phyloP scores from a whole-genome alignment of 2,888 invertebrate species.

The Epinotia bilunana region DNA sequence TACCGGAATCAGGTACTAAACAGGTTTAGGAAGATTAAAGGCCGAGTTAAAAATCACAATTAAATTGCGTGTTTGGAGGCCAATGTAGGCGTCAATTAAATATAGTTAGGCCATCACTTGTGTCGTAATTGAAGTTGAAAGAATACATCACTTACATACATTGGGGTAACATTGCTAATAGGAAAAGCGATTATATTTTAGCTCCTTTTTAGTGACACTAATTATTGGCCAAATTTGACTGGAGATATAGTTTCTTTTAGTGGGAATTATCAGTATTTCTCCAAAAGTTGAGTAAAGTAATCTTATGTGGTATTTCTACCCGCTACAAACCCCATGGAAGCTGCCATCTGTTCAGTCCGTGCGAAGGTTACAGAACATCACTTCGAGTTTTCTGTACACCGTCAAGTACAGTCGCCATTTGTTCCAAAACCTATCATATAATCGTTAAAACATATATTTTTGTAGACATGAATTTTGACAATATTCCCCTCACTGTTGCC shows the following conservation, averaged over 20 bases:
- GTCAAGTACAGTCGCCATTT: too few relatives aligned
- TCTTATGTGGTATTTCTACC: background rate
- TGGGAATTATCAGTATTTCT: background rate
- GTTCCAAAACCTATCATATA: background rate
- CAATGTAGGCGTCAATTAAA: background rate
- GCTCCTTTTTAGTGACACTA: background rate
- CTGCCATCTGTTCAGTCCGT: background rate
- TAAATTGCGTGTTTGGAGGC: background rate
- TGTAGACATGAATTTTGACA: slow-evolving; percentile 67
- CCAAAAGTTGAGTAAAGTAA: background rate
- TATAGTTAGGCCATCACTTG: background rate
- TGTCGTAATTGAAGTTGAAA: background rate
- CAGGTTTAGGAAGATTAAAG: background rate
- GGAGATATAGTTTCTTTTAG: background rate
- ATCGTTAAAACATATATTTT: background rate
- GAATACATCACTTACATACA: background rate
- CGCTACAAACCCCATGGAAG: background rate
- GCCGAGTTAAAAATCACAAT: background rate
- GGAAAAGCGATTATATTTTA: background rate
- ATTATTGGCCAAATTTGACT: too few relatives aligned
- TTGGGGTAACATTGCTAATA: background rate
- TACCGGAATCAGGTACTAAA: slow-evolving; percentile 66
- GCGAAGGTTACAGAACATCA: too few relatives aligned
- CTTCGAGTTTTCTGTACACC: too few relatives aligned
- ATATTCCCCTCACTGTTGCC: slow-evolving; percentile 69